Conservation (phyloP, 2,888 invertebrate genomes). For the Phania funesta region DNA sequence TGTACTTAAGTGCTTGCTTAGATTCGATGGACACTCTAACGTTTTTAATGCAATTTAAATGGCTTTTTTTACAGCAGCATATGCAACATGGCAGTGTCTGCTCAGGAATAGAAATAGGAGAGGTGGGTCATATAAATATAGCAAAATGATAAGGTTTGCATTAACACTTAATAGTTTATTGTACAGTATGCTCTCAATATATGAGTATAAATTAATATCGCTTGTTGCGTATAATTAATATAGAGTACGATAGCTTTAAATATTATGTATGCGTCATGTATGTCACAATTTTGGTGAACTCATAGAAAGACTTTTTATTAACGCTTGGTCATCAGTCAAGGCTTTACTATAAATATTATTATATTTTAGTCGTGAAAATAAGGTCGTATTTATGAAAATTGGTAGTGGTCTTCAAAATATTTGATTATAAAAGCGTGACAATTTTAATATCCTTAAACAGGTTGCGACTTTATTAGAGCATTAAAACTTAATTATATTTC, state of each 20-base stretch:
- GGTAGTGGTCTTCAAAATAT: conserved; percentile 12
- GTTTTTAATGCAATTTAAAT: conserved; percentile 69
- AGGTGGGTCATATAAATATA: not conserved
- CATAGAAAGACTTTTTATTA: not conserved
- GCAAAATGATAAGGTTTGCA: not conserved
- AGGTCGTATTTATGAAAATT: not conserved
- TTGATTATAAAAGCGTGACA: conserved; percentile 48
- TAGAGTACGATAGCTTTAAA: no score
- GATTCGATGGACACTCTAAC: conserved; percentile 64
- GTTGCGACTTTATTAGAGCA: conserved; percentile 27
- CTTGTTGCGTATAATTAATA: not conserved
- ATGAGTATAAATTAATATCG: not conserved
- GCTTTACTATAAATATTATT: not conserved
- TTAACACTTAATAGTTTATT: conserved; percentile 22
- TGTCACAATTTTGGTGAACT: not conserved
- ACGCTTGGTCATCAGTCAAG: no score
- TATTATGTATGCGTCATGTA: not conserved
- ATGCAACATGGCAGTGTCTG: conserved; percentile 14
- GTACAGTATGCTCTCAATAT: not conserved
- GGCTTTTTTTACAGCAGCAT: conserved; percentile 53
- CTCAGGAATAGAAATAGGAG: not conserved
- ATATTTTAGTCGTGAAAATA: conserved; percentile 18
- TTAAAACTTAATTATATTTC: conserved; percentile 48
- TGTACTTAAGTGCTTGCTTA: conserved; percentile 64
- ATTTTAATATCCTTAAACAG: conserved; percentile 47